Evolutionary conservation across 2,888 invertebrate genomes (phyloP).

Genomic region (Lepidocyrtoides sp.): DNA sequence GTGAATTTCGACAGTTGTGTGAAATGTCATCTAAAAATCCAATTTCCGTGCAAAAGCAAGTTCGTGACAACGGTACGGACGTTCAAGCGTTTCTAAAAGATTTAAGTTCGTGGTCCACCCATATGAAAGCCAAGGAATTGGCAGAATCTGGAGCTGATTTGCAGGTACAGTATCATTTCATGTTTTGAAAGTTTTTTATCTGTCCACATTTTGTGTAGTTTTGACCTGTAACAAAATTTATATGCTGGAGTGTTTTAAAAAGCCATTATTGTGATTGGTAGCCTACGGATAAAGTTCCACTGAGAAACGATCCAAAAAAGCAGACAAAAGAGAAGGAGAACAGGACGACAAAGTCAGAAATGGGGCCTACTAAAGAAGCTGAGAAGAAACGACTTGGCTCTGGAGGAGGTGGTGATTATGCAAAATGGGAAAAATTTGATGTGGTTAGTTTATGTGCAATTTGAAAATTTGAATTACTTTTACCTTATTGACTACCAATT

Average conservation of each 20-base stretch:
- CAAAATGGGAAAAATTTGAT: slow-evolving; percentile 93
- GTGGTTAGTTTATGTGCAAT: slow-evolving; percentile 89
- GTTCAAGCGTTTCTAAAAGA: slow-evolving; percentile 91
- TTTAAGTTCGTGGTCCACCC: slow-evolving; percentile 91
- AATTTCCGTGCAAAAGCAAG: slow-evolving; percentile 90
- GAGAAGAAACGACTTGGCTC: slow-evolving; percentile 86
- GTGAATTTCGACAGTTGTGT: background rate
- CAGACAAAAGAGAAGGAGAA: slow-evolving; percentile 86
- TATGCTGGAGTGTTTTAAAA: too few relatives aligned
- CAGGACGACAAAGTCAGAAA: slow-evolving; percentile 86
- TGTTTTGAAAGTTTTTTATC: background rate
- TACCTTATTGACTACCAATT: too few relatives aligned
- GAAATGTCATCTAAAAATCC: slow-evolving; percentile 57
- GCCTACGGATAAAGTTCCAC: slow-evolving; percentile 68
- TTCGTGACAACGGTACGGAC: slow-evolving; percentile 91
- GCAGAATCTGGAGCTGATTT: slow-evolving; percentile 69
- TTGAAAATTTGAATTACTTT: too few relatives aligned
- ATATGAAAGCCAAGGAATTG: slow-evolving; percentile 91
- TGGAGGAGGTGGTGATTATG: slow-evolving; percentile 91
- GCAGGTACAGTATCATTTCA: slow-evolving; percentile 21
- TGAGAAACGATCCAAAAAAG: slow-evolving; percentile 69
- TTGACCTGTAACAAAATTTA: background rate
- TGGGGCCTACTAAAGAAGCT: background rate
- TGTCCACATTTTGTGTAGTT: too few relatives aligned
- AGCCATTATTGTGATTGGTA: too few relatives aligned